Evolutionary conservation across 1,140 invertebrate genomes (phyloP).

Genomic region (Eumeta japonica): DNA sequence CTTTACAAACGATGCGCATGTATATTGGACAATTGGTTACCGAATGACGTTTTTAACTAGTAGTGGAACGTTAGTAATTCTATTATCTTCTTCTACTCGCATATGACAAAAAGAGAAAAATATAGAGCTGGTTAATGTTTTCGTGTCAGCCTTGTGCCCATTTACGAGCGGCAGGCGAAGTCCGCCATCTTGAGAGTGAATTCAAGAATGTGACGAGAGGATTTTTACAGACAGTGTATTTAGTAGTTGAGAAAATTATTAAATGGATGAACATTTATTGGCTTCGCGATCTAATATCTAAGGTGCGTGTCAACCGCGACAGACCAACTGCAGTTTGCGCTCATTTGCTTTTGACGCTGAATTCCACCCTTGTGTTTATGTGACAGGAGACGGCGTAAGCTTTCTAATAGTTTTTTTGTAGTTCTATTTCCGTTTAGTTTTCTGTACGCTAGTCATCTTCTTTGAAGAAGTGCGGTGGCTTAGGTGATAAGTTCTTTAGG

Average conservation of each 20-base stretch:
- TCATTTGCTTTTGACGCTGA: conserved; percentile 36
- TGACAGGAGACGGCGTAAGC: conserved; percentile 55
- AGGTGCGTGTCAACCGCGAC: conserved; percentile 27
- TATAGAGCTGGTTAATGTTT: conserved; percentile 55
- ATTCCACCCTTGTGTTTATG: conserved; percentile 56
- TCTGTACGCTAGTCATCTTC: conserved; percentile 48
- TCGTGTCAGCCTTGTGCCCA: conserved; percentile 58
- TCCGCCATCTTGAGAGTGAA: conserved; percentile 59
- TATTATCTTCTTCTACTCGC: no score
- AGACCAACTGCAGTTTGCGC: conserved; percentile 30
- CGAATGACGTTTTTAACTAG: no score
- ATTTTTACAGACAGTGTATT: conserved; percentile 51
- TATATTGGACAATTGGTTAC: no score
- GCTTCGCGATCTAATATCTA: conserved; percentile 24
- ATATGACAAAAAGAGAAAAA: conserved; percentile 49
- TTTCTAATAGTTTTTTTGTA: conserved; percentile 58
- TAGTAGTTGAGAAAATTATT: conserved; percentile 52
- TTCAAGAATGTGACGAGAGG: conserved; percentile 55
- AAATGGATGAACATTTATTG: conserved; percentile 39
- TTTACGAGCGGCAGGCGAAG: conserved; percentile 57
- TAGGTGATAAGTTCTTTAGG: conserved; percentile 24
- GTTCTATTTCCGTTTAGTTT: conserved; percentile 55
- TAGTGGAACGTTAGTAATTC: no score
- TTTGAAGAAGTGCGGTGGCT: conserved; percentile 49
- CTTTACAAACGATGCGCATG: no score